These are phyloP conservation scores for Papilio xuthus DNA, from an alignment of 1,140 invertebrate species.

Conservation along the genomic window DNA sequence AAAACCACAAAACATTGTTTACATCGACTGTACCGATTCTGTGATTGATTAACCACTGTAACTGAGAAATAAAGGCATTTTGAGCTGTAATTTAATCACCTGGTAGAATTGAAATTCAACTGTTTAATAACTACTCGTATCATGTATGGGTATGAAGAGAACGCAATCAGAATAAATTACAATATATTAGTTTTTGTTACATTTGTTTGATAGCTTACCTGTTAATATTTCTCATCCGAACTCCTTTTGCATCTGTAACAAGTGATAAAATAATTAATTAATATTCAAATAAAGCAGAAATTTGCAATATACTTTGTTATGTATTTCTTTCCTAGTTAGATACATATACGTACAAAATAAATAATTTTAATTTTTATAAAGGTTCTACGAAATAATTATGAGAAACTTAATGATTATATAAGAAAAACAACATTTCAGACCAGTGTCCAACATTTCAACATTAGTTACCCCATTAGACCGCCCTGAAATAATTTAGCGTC, in stretches of 20 bases:
- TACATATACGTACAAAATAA: too few species aligned
- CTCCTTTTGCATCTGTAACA: slow-evolving; percentile 55
- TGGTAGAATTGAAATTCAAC: neutral
- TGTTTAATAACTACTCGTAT: neutral
- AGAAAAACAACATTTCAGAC: neutral
- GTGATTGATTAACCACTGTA: neutral
- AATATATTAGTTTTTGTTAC: neutral
- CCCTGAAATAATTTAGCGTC: neutral
- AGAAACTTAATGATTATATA: too few species aligned
- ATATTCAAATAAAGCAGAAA: neutral
- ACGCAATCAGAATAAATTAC: neutral
- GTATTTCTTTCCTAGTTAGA: too few species aligned
- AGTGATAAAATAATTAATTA: slow-evolving; percentile 40
- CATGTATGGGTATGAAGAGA: neutral
- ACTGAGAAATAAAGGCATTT: neutral
- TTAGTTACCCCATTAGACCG: neutral
- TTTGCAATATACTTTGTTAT: neutral
- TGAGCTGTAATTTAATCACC: neutral
- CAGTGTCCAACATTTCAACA: too few species aligned
- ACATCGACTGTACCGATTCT: neutral
- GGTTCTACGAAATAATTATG: too few species aligned
- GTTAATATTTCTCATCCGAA: slow-evolving; percentile 44
- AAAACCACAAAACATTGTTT: neutral
- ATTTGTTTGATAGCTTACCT: slow-evolving; percentile 22
- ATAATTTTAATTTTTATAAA: too few species aligned